A percentile compares a stretch with the other conserved stretches of the same genome.
These are phyloP conservation scores for Atrina japonica DNA, from an alignment of 2,888 invertebrate genomes.

Conservation along the genomic window DNA sequence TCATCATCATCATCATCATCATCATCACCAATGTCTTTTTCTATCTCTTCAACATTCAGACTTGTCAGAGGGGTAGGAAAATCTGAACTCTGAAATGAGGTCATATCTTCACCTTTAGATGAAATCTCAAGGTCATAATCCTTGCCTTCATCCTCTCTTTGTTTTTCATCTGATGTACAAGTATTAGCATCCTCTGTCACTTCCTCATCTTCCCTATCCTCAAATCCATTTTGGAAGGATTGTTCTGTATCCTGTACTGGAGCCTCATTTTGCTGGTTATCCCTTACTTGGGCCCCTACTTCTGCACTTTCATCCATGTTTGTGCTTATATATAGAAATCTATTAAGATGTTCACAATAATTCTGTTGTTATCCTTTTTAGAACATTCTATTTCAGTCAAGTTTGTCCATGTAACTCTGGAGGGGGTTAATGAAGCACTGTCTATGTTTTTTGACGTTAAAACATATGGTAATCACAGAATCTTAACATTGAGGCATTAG, in stretches of 20 bases:
- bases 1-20: conserved; percentile 48
- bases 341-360: no score
- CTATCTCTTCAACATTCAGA: no score
- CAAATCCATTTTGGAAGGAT: neutral
- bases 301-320: no score
- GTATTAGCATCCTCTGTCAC: neutral
- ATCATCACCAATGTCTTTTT: conserved; percentile 17
- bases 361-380: no score
- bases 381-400: no score
- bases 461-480: no score
- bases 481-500: no score
- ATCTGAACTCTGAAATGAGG: neutral
- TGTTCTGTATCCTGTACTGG: neutral
- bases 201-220: neutral
- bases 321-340: no score
- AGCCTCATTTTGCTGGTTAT: neutral
- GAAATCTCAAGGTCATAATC: neutral
- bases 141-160: neutral
- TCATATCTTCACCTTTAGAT: neutral
- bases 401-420: no score
- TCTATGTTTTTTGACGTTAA: no score
- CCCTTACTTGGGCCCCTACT: no score
- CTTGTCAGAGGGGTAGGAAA: neutral
- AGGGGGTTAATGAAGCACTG: no score
- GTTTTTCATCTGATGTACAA: neutral